These are phyloP conservation scores for Glyphotaelius pellucidus DNA, from an alignment of 2,888 invertebrate species.

Conservation along the genomic window DNA sequence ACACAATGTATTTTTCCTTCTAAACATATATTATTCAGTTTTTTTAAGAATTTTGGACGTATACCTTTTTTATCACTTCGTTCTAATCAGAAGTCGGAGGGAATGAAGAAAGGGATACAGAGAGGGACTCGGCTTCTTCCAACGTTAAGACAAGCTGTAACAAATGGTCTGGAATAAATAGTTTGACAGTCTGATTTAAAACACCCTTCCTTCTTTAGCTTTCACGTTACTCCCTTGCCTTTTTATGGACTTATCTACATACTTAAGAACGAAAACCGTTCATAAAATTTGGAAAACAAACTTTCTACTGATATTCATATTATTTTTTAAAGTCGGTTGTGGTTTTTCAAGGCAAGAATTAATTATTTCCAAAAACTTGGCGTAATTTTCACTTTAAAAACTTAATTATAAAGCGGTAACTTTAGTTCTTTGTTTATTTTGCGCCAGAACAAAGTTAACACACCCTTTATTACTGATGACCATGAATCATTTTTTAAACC, in stretches of 20 bases:
- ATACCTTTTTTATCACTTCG: conserved; percentile 54
- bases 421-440: background rate
- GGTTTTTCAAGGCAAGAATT: background rate
- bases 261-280: background rate
- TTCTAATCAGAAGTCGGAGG: conserved; percentile 51
- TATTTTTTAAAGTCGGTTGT: background rate
- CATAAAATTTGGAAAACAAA: background rate
- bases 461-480: background rate
- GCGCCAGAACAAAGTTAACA: background rate
- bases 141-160: conserved; percentile 51
- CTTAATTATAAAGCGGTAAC: background rate
- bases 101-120: background rate
- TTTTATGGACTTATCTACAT: conserved; percentile 13
- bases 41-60: background rate
- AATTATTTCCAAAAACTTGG: background rate
- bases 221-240: background rate
- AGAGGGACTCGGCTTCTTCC: conserved; percentile 13
- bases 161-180: conserved; percentile 60
- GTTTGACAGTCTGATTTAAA: conserved; percentile 55
- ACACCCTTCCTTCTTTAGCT: conserved; percentile 8
- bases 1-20: conserved; percentile 18
- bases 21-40: conserved; percentile 17
- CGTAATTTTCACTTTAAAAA: background rate
- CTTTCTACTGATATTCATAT: background rate
- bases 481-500: background rate